phyloP scores from a whole-genome alignment of 2,797 vertebrate species.

The Sebastes vulpes region DNA sequence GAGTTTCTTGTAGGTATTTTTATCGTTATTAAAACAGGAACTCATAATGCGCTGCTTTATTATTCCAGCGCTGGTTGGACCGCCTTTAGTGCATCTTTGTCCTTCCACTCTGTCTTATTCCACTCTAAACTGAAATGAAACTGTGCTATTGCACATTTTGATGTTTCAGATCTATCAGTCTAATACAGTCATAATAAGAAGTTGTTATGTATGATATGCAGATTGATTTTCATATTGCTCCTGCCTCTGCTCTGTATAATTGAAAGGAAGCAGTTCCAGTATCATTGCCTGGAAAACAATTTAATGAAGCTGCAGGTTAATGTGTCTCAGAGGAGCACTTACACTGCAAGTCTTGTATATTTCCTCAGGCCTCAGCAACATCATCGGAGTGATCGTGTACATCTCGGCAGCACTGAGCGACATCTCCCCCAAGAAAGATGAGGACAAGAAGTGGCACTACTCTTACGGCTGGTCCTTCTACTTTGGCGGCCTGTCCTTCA shows the following conservation, averaged over 20 bases:
- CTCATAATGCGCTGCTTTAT: not conserved
- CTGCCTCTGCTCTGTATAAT: conserved; percentile 14
- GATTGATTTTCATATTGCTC: conserved; percentile 1
- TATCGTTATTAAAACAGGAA: not conserved
- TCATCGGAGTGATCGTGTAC: conserved; percentile 97
- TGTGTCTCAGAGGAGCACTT: conserved; percentile 36
- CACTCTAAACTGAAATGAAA: not conserved
- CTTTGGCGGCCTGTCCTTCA: conserved; percentile 95
- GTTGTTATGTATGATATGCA: conserved; percentile 1
- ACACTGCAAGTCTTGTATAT: not conserved
- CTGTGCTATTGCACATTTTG: not conserved
- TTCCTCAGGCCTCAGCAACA: conserved; percentile 93
- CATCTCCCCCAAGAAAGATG: conserved; percentile 92
- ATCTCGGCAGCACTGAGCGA: conserved; percentile 94
- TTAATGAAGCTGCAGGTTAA: conserved; percentile 22
- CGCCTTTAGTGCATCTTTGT: not conserved
- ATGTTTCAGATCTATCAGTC: not conserved
- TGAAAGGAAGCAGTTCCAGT: conserved; percentile 1
- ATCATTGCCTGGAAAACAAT: conserved; percentile 5
- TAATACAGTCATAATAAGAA: not conserved
- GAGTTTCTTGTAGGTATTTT: not conserved
- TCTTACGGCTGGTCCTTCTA: conserved; percentile 97
- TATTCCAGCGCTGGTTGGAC: not conserved
- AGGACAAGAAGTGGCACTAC: conserved; percentile 95
- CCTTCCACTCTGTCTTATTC: not conserved